These are phyloP conservation scores for Notolepis coatsorum DNA, from an alignment of 2,797 vertebrate genomes.

Conservation along the genomic window DNA sequence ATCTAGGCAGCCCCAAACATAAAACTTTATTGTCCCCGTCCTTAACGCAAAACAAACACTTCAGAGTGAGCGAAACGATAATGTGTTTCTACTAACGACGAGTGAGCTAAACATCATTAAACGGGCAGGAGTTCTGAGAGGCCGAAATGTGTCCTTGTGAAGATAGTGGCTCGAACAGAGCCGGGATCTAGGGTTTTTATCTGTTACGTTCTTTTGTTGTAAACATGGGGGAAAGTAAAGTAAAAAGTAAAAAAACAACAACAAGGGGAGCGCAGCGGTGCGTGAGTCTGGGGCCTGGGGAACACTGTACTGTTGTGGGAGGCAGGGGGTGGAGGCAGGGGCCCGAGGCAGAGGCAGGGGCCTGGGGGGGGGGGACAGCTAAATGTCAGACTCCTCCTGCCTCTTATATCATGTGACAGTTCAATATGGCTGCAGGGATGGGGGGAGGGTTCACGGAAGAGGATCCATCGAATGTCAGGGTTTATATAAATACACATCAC, in stretches of 20 bases:
- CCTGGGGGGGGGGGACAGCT: slow-evolving; percentile 19
- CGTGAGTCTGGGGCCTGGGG: not conserved
- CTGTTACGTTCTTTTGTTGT: slow-evolving; percentile 29
- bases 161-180: slow-evolving; percentile 44
- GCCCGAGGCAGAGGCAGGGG: not conserved
- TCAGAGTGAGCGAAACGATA: slow-evolving; percentile 7
- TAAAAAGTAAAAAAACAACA: slow-evolving; percentile 19
- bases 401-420: slow-evolving; percentile 1
- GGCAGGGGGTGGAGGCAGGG: not conserved
- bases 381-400: slow-evolving; percentile 19
- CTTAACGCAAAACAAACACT: slow-evolving; percentile 36
- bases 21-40: slow-evolving; percentile 30
- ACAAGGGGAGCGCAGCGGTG: not conserved
- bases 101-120: slow-evolving; percentile 51
- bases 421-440: not conserved
- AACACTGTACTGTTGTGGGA: not conserved
- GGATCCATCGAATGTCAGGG: not conserved
- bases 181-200: slow-evolving; percentile 36
- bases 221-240: slow-evolving; percentile 17
- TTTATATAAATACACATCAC: not conserved
- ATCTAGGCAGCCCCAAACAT: slow-evolving; percentile 12
- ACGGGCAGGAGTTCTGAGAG: slow-evolving; percentile 27
- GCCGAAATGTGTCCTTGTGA: slow-evolving; percentile 49
- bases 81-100: slow-evolving; percentile 42
- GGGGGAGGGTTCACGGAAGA: not conserved